phyloP scores from a whole-genome alignment of 1,140 invertebrate species.

The Ptiloglossa arizonensis region DNA sequence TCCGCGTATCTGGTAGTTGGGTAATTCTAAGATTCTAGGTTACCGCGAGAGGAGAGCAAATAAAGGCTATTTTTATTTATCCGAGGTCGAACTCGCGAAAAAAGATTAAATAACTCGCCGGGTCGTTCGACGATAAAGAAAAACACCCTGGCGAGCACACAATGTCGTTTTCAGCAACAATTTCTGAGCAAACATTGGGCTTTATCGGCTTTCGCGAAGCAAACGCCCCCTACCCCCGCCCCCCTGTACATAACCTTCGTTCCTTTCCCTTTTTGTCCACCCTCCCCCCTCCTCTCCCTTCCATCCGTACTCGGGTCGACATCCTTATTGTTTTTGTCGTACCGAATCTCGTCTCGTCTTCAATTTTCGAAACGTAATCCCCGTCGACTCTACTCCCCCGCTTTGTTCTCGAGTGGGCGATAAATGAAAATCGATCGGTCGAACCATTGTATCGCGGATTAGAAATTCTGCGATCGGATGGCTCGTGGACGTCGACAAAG shows the following conservation, averaged over 20 bases:
- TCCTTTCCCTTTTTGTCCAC: background rate
- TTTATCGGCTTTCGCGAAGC: conserved; percentile 36
- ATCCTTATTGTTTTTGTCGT: conserved; percentile 57
- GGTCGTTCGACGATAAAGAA: background rate
- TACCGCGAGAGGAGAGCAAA: background rate
- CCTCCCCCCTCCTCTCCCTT: background rate
- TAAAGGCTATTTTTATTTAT: background rate
- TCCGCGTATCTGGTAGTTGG: too few species aligned
- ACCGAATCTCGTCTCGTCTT: conserved; percentile 31
- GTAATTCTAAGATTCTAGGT: too few species aligned
- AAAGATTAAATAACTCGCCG: conserved; percentile 3
- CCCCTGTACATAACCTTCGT: too few species aligned
- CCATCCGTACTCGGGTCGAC: background rate
- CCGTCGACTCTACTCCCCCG: conserved; percentile 27
- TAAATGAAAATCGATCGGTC: conserved; percentile 27
- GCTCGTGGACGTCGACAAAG: conserved; percentile 5
- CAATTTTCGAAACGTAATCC: conserved; percentile 14
- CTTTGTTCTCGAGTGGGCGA: conserved; percentile 38
- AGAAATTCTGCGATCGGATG: conserved; percentile 14
- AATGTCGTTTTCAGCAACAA: background rate
- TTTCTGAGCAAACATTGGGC: conserved; percentile 3
- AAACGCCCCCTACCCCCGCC: background rate
- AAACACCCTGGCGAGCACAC: background rate
- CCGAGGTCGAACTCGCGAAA: background rate
- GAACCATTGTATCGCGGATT: conserved; percentile 16